Conservation (phyloP, 2,113 vertebrate genomes). For the Gnathonemus longibarbis region DNA sequence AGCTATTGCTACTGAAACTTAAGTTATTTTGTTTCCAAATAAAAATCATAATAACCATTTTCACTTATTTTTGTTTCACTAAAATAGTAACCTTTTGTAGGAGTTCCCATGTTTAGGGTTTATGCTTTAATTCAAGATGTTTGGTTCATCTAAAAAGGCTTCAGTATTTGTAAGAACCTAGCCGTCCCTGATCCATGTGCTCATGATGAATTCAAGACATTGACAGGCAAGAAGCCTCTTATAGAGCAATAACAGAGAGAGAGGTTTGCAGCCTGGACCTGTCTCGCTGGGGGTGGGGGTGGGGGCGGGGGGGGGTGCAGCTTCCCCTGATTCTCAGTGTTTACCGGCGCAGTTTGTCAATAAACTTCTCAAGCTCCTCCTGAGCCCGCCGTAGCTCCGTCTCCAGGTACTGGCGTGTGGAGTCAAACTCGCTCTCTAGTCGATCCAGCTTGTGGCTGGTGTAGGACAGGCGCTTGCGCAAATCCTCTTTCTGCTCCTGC, state of each 20-base stretch:
- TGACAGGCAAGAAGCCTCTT: background rate
- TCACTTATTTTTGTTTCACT: background rate
- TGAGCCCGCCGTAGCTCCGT: slow-evolving; percentile 87
- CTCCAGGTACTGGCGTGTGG: slow-evolving; percentile 88
- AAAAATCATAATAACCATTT: background rate
- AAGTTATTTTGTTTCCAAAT: background rate
- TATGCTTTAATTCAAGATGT: background rate
- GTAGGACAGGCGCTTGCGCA: slow-evolving; percentile 77
- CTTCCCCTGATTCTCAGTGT: background rate
- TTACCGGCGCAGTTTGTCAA: slow-evolving; percentile 92
- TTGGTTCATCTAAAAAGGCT: background rate
- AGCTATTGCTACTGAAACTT: background rate
- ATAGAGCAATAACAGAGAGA: background rate
- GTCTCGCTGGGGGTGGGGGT: background rate
- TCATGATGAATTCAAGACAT: background rate
- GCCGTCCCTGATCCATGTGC: background rate
- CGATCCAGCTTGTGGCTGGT: slow-evolving; percentile 88
- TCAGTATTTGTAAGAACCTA: background rate
- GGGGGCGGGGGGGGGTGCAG: no score
- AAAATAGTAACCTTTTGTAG: background rate
- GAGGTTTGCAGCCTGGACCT: background rate
- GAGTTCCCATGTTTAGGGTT: background rate
- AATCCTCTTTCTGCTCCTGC: slow-evolving; percentile 91
- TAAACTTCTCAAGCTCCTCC: slow-evolving; percentile 94
- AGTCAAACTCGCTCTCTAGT: slow-evolving; percentile 88